A percentile compares a stretch with the other conserved stretches of the same genome.
These are phyloP conservation scores for Halocaridina rubra DNA, from an alignment of 2,888 invertebrate genomes.

Conservation along the genomic window DNA sequence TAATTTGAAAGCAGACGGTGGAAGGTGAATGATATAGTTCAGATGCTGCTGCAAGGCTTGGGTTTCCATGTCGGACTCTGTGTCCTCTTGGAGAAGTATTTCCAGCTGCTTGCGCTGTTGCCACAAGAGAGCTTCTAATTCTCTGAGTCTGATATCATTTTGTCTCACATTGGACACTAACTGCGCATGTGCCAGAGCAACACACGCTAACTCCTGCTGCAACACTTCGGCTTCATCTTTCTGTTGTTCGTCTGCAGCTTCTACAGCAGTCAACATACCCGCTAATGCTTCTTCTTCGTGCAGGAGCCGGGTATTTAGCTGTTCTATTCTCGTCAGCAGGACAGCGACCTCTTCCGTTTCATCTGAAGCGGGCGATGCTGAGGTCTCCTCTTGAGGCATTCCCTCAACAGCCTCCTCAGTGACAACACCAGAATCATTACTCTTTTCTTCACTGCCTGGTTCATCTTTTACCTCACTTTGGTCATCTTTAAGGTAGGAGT, in stretches of 20 bases:
- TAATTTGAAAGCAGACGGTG: constrained; percentile 59
- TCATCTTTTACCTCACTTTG: constrained; percentile 55
- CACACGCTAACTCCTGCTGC: constrained; percentile 43
- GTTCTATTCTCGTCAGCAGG: constrained; percentile 48
- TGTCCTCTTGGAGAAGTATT: constrained; percentile 44
- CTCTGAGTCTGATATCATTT: constrained; percentile 56
- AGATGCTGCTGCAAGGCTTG: constrained; percentile 44
- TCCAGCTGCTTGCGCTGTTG: constrained; percentile 58
- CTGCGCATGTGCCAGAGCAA: constrained; percentile 46
- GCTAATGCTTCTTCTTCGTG: constrained; percentile 56
- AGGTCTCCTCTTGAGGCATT: background rate
- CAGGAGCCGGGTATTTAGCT: constrained; percentile 38
- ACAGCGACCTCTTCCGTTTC: constrained; percentile 52
- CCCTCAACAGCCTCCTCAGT: constrained; percentile 52
- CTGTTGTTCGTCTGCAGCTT: constrained; percentile 45
- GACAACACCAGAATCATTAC: constrained; percentile 64
- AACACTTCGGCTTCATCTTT: constrained; percentile 47
- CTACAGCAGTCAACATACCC: constrained; percentile 36
- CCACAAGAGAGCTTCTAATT: constrained; percentile 39
- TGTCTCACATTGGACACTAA: constrained; percentile 52
- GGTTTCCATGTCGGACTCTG: constrained; percentile 51
- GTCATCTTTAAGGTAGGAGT: constrained; percentile 77
- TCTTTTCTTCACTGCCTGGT: constrained; percentile 63
- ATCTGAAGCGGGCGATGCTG: constrained; percentile 29
- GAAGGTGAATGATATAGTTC: constrained; percentile 62